A percentile compares a stretch with the other conserved stretches of the same genome.
phyloP scores from a whole-genome alignment of 2,113 vertebrate genomes.

The Polyodon spathula region DNA sequence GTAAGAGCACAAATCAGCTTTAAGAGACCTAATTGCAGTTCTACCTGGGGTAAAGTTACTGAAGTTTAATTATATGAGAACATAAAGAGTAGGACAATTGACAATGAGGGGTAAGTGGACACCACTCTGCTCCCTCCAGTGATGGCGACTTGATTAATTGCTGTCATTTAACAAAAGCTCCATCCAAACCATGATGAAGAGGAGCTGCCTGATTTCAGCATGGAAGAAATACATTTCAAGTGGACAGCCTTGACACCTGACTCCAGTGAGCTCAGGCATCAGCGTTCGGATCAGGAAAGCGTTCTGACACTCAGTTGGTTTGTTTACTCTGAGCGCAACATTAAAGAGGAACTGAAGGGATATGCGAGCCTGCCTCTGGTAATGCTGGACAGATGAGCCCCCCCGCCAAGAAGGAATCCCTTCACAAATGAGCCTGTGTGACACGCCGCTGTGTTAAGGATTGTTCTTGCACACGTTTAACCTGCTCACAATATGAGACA shows the following conservation, averaged over 20 bases:
- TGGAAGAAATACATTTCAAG: slow-evolving; percentile 48
- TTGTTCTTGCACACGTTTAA: neutral
- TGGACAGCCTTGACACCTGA: slow-evolving; percentile 43
- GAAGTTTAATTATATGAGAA: neutral
- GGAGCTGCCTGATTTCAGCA: slow-evolving; percentile 43
- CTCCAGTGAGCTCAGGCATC: slow-evolving; percentile 18
- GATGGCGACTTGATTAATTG: slow-evolving; percentile 52
- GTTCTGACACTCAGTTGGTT: too few species aligned
- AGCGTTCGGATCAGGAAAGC: too few species aligned
- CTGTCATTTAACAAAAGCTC: slow-evolving; percentile 54
- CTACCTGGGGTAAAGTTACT: neutral
- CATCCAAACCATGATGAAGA: slow-evolving; percentile 58
- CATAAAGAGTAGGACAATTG: slow-evolving; percentile 15
- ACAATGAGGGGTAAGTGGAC: neutral
- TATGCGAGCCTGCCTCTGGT: neutral
- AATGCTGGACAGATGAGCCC: neutral
- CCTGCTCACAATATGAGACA: neutral
- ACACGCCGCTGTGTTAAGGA: neutral
- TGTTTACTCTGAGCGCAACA: neutral
- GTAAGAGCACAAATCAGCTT: neutral
- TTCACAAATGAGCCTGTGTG: neutral
- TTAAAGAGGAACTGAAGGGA: neutral
- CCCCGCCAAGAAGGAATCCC: neutral
- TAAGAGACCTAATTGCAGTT: neutral
- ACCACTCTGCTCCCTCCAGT: slow-evolving; percentile 7